Percentiles rank a stretch among this genome's conserved stretches.
Evolutionary conservation across 2,113 vertebrate species (phyloP).

Genomic region (Hemibagrus wyckioides): DNA sequence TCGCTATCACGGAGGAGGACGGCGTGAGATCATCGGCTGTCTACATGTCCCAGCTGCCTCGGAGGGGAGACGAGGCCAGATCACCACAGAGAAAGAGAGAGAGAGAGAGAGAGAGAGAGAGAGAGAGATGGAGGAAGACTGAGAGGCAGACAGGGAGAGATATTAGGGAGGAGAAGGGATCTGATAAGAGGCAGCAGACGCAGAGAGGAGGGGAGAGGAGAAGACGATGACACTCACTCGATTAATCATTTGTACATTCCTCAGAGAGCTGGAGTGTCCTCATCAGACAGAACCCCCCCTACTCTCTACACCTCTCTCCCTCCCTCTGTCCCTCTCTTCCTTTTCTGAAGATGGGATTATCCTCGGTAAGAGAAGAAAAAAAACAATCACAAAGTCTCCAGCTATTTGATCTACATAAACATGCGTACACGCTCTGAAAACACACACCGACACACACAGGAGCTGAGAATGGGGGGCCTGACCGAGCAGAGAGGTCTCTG

Average conservation of each 20-base stretch:
- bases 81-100: conserved; percentile 32
- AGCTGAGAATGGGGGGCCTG: conserved; percentile 21
- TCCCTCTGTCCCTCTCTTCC: not conserved
- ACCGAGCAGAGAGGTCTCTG: conserved; percentile 37
- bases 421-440: not conserved
- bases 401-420: not conserved
- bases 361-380: not conserved
- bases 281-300: conserved; percentile 19
- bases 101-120: conserved; percentile 41
- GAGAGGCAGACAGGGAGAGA: conserved; percentile 16
- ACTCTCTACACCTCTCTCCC: not conserved
- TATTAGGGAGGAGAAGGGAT: conserved; percentile 36
- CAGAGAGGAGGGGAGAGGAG: not conserved
- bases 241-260: conserved; percentile 54
- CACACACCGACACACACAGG: not conserved
- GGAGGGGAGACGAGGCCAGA: conserved; percentile 43
- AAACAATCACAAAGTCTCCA: not conserved
- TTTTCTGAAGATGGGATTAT: not conserved
- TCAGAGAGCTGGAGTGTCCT: conserved; percentile 26
- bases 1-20: conserved; percentile 28
- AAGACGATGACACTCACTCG: not conserved
- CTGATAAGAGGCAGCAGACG: conserved; percentile 38
- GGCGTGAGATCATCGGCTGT: conserved; percentile 46
- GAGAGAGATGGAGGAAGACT: conserved; percentile 33
- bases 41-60: conserved; percentile 59